A percentile compares a stretch with the other conserved stretches of the same genome.
These are phyloP conservation scores for Bemisia tabaci DNA, from an alignment of 1,140 invertebrate genomes.

Conservation along the genomic window DNA sequence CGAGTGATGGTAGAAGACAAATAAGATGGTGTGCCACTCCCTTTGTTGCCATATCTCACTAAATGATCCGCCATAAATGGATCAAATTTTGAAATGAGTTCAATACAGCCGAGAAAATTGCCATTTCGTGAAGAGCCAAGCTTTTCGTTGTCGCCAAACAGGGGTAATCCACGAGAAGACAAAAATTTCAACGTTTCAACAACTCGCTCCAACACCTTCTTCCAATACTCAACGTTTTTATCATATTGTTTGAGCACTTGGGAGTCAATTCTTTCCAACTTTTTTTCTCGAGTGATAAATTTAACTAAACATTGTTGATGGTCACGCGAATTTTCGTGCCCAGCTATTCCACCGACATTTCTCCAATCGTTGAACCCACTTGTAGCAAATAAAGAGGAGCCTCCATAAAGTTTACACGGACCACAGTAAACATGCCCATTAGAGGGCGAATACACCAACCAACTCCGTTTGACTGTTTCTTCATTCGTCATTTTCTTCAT, in stretches of 20 bases:
- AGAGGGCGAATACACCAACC: slow-evolving; percentile 24
- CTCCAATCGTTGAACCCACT: slow-evolving; percentile 25
- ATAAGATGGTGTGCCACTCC: slow-evolving; percentile 16
- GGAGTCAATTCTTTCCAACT: no score
- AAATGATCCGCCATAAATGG: slow-evolving; percentile 18
- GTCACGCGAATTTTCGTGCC: slow-evolving; percentile 21
- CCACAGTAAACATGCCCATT: slow-evolving; percentile 22
- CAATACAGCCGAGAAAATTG: slow-evolving; percentile 23
- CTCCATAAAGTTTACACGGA: slow-evolving; percentile 21
- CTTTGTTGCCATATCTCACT: slow-evolving; percentile 14
- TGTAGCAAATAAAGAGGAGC: slow-evolving; percentile 11
- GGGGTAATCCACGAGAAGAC: slow-evolving; percentile 20
- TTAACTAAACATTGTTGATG: slow-evolving; percentile 17
- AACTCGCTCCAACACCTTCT: slow-evolving; percentile 21
- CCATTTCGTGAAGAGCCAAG: slow-evolving; percentile 23
- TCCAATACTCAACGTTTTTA: no score
- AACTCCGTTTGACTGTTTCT: slow-evolving; percentile 18
- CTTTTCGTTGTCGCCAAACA: slow-evolving; percentile 23
- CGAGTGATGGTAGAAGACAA: slow-evolving; percentile 16
- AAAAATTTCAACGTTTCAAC: slow-evolving; percentile 21
- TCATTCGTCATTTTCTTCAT: slow-evolving; percentile 21
- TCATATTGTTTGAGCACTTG: no score
- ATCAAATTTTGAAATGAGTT: slow-evolving; percentile 22
- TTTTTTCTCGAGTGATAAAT: slow-evolving; percentile 14
- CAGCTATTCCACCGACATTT: slow-evolving; percentile 18